Percentiles rank a stretch among this genome's conserved stretches.
phyloP scores from a whole-genome alignment of 1,140 invertebrate species.

The Apis cerana region DNA sequence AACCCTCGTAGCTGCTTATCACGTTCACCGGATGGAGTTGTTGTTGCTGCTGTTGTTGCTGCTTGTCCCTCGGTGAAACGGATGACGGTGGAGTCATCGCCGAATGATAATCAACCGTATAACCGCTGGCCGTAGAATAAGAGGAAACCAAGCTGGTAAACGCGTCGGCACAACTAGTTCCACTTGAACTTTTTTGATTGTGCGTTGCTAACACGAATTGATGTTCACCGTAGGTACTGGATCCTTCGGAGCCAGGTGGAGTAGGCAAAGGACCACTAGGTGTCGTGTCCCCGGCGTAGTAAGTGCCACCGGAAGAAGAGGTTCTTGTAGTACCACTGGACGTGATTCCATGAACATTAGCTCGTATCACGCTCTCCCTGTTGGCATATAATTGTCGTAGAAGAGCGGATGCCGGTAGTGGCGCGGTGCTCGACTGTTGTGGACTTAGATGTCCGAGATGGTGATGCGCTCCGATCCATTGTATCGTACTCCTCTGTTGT shows the following conservation, averaged over 20 bases:
- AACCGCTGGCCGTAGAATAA: conserved; percentile 83
- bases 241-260: conserved; percentile 91
- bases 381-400: conserved; percentile 94
- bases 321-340: conserved; percentile 79
- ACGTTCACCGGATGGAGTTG: conserved; percentile 68
- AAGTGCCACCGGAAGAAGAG: conserved; percentile 78
- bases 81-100: conserved; percentile 98
- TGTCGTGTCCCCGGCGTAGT: conserved; percentile 78
- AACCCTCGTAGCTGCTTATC: conserved; percentile 71
- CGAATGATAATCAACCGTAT: conserved; percentile 91
- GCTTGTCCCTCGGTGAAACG: conserved; percentile 95
- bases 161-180: conserved; percentile 81
- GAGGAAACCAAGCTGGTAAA: conserved; percentile 84
- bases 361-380: conserved; percentile 95
- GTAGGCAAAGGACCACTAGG: conserved; percentile 89
- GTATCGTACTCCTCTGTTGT: conserved; percentile 93
- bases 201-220: conserved; percentile 86
- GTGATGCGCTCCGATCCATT: conserved; percentile 94
- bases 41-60: conserved; percentile 81
- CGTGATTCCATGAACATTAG: conserved; percentile 90
- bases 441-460: conserved; percentile 84
- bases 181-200: conserved; percentile 79
- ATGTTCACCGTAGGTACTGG: conserved; percentile 87
- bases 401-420: conserved; percentile 90
- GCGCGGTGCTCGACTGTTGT: conserved; percentile 83